Evolutionary conservation across 2,888 invertebrate species (phyloP).

Genomic region (Andrena camellia): DNA sequence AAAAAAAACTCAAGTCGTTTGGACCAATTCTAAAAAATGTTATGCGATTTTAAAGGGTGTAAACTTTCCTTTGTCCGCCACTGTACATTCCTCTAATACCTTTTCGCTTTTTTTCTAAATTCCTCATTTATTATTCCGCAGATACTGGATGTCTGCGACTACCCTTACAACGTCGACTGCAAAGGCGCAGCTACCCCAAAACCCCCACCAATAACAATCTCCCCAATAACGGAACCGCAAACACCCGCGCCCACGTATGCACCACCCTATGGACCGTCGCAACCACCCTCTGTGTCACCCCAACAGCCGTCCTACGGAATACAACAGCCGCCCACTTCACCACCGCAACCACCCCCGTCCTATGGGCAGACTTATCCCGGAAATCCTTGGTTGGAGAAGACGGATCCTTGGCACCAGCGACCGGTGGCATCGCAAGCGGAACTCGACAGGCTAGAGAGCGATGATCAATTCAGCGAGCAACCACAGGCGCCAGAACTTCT

Average conservation of each 20-base stretch:
- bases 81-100: too few species aligned
- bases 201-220: constrained; percentile 64
- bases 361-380: constrained; percentile 29
- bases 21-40: neutral
- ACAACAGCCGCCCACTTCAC: constrained; percentile 57
- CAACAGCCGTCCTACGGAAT: constrained; percentile 56
- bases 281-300: constrained; percentile 57
- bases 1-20: too few species aligned
- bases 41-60: too few species aligned
- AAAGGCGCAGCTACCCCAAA: constrained; percentile 80
- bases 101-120: neutral
- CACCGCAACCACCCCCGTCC: constrained; percentile 58
- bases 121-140: constrained; percentile 1
- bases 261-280: constrained; percentile 63
- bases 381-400: constrained; percentile 65
- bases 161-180: constrained; percentile 88
- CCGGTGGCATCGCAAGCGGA: constrained; percentile 66
- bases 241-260: constrained; percentile 56
- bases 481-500: constrained; percentile 8
- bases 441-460: constrained; percentile 63
- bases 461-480: constrained; percentile 18
- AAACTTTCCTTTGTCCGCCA: too few species aligned
- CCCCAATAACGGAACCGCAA: constrained; percentile 43
- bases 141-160: constrained; percentile 87
- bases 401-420: constrained; percentile 74